Evolutionary conservation across 2,113 vertebrate species (phyloP).

Genomic region (Charadrius vociferus): DNA sequence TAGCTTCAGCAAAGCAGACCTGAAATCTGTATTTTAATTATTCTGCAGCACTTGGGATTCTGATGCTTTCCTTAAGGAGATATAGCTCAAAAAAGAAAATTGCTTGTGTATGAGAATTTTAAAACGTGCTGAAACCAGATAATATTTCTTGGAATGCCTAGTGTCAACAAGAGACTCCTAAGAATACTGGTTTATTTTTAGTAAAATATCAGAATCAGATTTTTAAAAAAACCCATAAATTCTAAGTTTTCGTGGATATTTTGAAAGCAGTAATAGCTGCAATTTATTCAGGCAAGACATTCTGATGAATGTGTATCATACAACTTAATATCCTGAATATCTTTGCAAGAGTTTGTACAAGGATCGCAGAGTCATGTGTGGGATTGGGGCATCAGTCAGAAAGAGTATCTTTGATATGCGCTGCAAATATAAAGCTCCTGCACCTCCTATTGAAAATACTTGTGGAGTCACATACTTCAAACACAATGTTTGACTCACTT

Average conservation of each 20-base stretch:
- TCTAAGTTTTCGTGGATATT: not conserved
- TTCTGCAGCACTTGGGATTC: not conserved
- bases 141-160: not conserved
- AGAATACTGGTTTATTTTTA: not conserved
- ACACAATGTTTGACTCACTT: not conserved
- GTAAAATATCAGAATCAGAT: not conserved
- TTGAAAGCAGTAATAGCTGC: not conserved
- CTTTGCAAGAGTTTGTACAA: not conserved
- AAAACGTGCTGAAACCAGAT: not conserved
- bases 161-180: not conserved
- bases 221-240: not conserved
- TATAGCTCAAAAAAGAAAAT: not conserved
- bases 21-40: constrained; percentile 59
- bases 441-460: not conserved
- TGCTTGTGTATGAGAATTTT: not conserved
- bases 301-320: not conserved
- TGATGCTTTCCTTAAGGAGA: constrained; percentile 1
- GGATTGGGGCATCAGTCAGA: not conserved
- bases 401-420: not conserved
- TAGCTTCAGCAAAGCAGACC: constrained; percentile 47
- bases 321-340: not conserved
- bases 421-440: not conserved
- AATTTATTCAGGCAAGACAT: not conserved
- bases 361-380: not conserved
- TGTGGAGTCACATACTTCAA: not conserved